Base-by-base conservation (phyloP, 2,797 vertebrate genomes). In the Echiichthys vipera region DNA sequence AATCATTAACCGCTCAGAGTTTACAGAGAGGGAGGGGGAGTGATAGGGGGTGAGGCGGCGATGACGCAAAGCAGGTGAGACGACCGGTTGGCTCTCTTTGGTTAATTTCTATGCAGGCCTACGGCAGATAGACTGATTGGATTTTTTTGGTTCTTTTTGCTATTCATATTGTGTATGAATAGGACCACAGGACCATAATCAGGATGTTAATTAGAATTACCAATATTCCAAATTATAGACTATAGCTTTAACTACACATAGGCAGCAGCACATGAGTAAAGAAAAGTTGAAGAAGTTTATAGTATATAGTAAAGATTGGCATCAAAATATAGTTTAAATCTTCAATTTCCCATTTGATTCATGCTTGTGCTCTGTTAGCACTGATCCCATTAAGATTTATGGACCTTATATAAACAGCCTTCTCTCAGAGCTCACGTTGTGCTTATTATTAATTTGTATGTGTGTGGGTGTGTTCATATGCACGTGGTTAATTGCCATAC, bases 381-480 rank as follows among this genome's bases (percentile, higher is more conserved):
- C 67, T 86, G 83, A 92, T 91, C 85, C 75, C 65, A 89, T 93
- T 91, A 92, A 88, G 90, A 94, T 94, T 90, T 83, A 93, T 93
- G 80, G 86, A 61, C 72, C 80, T 88, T 84, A 81, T 88, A 88
- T 88, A 86, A 92, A 90, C 89, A 90, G 63, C 58, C 71, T 78
- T 71, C 51, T 84, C 84, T 89, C 78, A 54, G 67, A 81, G 82
- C 83, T 69, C 81, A 75, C 78, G 85, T 89, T 73, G 72, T 67
- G 53, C 81, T 57, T 65, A 77, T 84, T 88, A 87, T 87, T 87
- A 77, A 88, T 75, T 75, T 89, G 49, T 49, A 43, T 72, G 51
- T 57, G n/a, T 74, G 61, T 40, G 14, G 24, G 51, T 78, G 68
- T 78, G 37, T 80, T 57, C 58, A 77, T 65, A 65, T 71, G 45